Evolutionary conservation across 2,797 vertebrate genomes (phyloP).

Genomic region (Pseudochirops cupreus): DNA sequence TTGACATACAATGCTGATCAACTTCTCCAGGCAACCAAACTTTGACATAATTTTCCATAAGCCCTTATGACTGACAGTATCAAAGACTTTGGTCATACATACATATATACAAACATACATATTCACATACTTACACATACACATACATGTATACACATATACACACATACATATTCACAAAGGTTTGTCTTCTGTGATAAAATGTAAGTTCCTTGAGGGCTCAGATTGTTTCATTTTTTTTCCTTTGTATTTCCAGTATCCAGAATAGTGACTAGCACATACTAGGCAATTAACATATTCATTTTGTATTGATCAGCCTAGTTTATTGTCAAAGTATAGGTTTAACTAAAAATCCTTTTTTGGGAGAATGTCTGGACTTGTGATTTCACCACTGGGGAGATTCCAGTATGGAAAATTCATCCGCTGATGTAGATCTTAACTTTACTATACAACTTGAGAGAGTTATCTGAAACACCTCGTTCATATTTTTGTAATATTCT

Average conservation of each 20-base stretch:
- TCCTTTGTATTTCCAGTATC: not conserved
- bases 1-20: too few species aligned
- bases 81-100: too few species aligned
- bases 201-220: not conserved
- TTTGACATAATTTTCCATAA: too few species aligned
- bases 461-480: too few species aligned
- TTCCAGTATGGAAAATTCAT: too few species aligned
- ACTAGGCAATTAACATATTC: not conserved
- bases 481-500: not conserved
- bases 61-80: too few species aligned
- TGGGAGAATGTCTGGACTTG: not conserved
- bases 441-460: too few species aligned
- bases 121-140: too few species aligned
- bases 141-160: not conserved
- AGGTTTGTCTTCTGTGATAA: not conserved
- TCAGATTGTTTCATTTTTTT: not conserved
- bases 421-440: too few species aligned
- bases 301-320: not conserved
- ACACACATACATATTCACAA: not conserved
- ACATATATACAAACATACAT: not conserved
- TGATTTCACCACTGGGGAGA: too few species aligned
- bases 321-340: not conserved
- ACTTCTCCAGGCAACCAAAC: too few species aligned
- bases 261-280: not conserved
- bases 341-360: not conserved